Base-by-base conservation (phyloP, 1,140 invertebrate species). In the Tetramorium parvispinum region DNA sequence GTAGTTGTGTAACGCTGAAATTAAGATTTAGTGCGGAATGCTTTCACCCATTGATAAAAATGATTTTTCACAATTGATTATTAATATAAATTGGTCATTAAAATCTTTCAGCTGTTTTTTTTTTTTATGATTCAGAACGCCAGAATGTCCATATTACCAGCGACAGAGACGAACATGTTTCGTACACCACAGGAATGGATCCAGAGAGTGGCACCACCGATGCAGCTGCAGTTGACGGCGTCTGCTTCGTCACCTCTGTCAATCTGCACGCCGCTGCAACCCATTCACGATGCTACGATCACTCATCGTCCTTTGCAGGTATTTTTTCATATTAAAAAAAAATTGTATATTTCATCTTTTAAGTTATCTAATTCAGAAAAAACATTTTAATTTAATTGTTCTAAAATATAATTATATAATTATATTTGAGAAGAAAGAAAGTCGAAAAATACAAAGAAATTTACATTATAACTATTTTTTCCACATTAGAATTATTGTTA, bases 181-280 rank as follows among this genome's bases (percentile, higher is more conserved):
- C 89, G 93, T 85, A 86, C 92, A 7, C 89, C 92, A 0, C 91
- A 92, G 27, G 93, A 93, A 46, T 94, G 93, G 94, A 88, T 93
- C 37, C 93, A 93, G 18, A 85, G 93, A 18, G 82, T 94, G 0
- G 61, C 85, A 5, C 85, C 90, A 0, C 87, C 92, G 0, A 63
- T 89, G 6, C 92, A 92, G 57, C 89, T 95, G 7, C 94, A 94
- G 85, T 81, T 93, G 40, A 90, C 93, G n/a, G 70, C 91, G 4
- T 91, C 89, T 13, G 68, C 91, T 0, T 46, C 86, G 10, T 70
- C 85, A 10, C 24, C 85, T 2, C 53, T 89, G 5, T 90, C 92
- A 0, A 86, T 91, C 8, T 91, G 88, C 85, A 83, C 89, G 0
- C 85, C 93, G 4, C 85, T 88, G 21, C 86, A 85, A 43, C 86